Evolutionary conservation across 2,888 invertebrate species (phyloP).

Genomic region (Drosophila maculinotata): DNA sequence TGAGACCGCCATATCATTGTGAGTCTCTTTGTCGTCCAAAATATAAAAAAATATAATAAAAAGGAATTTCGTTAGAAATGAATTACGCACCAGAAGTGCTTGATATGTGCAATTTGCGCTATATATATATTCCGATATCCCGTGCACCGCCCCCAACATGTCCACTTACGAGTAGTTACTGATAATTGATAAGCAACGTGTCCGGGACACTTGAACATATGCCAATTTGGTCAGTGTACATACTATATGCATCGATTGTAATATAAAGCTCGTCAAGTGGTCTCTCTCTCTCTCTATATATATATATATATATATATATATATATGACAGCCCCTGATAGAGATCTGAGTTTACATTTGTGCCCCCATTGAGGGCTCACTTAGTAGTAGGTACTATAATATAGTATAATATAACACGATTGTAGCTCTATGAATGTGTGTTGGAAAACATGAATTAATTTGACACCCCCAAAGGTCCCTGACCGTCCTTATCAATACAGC

Average conservation of each 20-base stretch:
- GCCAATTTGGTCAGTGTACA: conserved; percentile 38
- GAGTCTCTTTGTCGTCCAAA: background rate
- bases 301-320: background rate
- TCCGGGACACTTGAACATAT: conserved; percentile 51
- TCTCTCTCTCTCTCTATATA: conserved; percentile 23
- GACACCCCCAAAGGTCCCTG: conserved; percentile 8
- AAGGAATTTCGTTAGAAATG: conserved; percentile 14
- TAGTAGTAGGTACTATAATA: background rate
- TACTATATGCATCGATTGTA: conserved; percentile 17
- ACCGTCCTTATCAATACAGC: conserved; percentile 35
- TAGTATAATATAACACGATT: conserved; percentile 9
- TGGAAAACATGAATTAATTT: conserved; percentile 21
- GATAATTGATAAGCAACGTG: conserved; percentile 54
- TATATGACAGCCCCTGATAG: conserved; percentile 10
- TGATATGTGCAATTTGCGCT: conserved; percentile 30
- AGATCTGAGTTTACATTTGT: conserved; percentile 10
- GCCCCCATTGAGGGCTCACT: conserved; percentile 13
- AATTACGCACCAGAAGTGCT: conserved; percentile 20
- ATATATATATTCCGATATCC: conserved; percentile 6
- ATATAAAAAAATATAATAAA: background rate
- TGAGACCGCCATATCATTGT: background rate
- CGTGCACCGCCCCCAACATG: conserved; percentile 1
- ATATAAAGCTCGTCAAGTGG: conserved; percentile 21
- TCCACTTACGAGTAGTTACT: conserved; percentile 9
- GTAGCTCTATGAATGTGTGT: conserved; percentile 12